Base-by-base conservation (phyloP, 2,113 vertebrate genomes). In the Ceratotherium simum region DNA sequence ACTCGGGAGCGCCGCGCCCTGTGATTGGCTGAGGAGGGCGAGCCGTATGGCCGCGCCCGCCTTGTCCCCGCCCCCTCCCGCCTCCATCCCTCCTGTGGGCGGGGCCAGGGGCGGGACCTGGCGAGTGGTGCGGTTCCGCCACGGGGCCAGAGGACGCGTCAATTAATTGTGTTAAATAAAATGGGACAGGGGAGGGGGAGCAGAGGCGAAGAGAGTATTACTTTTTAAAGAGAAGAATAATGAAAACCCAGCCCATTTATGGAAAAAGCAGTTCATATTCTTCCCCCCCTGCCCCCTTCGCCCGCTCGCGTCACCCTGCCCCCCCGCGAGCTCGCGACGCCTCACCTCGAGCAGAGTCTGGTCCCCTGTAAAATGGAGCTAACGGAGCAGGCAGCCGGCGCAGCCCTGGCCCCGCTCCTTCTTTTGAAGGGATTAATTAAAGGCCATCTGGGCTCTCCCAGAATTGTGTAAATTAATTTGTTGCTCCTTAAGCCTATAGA, bases 341-440 rank as follows among this genome's bases (percentile, higher is more conserved):
- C 90, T 96, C 65, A 82, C 64, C 96, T 90, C 83, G 36, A 89
- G 54, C 73, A 6, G 69, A 79, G 92, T 72, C 91, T 46, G 79
- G 95, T 73, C 86, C 76, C 73, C 33, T 8, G 92, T 42, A 83
- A 92, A 93, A 96, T 20, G 42, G 84, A 97, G 80, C 95, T 94
- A 91, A 92, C 79, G 93, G 95, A 93, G 95, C 96, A 56, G 94
- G 96, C 97, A 93, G 86, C 79, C 64, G 79, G 85, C 48, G 23
- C 65, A 42, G 51, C 75, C 92, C 78, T 14, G 80, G 92, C 84
- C 70, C 51, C 76, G 85, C 93, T 79, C 64, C 36, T 96, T 56
- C 97, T 90, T 94, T 97, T 94, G 97, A 97, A 96, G 92, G 93
- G 90, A 97, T 97, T 97, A 92, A 97, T 97, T 94, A 95, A 97